A percentile compares a stretch with the other conserved stretches of the same genome.
Conservation (phyloP, 2,113 vertebrate species). For the Cinclus cinclus region DNA sequence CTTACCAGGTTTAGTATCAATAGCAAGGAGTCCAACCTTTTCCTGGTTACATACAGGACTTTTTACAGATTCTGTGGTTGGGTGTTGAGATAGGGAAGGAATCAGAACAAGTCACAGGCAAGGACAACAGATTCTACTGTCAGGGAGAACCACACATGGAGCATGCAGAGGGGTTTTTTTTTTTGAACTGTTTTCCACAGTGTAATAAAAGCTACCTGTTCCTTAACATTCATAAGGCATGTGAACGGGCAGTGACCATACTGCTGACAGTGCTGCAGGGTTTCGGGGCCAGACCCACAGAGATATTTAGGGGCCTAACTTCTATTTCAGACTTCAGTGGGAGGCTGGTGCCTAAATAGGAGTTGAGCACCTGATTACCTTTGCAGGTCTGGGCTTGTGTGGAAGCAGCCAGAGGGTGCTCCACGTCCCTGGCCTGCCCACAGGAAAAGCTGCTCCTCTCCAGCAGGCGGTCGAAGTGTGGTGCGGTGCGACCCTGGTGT, state of each 20-base stretch:
- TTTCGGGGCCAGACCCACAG: conserved; percentile 37
- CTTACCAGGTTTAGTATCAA: neutral
- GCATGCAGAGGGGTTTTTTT: neutral
- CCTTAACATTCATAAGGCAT: neutral
- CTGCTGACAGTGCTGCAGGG: neutral
- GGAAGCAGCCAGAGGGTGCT: neutral
- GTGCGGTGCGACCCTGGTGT: conserved; percentile 92
- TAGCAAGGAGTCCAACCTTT: neutral
- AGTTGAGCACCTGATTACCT: conserved; percentile 64
- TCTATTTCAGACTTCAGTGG: conserved; percentile 57
- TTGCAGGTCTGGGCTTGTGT: conserved; percentile 31
- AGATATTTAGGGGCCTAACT: conserved; percentile 61
- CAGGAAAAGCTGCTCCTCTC: neutral
- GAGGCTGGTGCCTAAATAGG: conserved; percentile 53
- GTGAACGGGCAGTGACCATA: neutral
- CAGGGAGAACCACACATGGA: neutral
- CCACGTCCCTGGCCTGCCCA: neutral
- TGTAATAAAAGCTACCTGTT: neutral
- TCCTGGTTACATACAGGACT: neutral
- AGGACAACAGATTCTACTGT: fast-evolving
- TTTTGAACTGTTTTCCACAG: neutral
- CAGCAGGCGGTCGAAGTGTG: conserved; percentile 36
- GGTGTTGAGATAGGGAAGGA: neutral
- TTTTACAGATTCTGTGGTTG: neutral
- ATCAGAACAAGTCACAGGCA: neutral